Percentiles rank a stretch among this genome's conserved stretches.
phyloP scores from a whole-genome alignment of 2,113 vertebrate genomes.

The Cacatua alba region DNA sequence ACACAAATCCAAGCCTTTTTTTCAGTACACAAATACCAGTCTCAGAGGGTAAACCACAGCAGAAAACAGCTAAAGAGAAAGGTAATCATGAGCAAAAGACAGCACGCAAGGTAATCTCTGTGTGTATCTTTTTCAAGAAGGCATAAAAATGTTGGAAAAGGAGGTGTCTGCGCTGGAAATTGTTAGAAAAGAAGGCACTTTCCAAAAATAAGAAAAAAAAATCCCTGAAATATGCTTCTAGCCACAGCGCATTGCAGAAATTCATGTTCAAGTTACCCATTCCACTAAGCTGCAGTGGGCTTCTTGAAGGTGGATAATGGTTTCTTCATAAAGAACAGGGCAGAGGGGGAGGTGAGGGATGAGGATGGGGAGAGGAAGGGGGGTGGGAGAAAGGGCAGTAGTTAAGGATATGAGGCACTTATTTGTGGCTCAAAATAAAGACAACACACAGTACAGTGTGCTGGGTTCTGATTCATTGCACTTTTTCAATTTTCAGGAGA shows the following conservation, averaged over 20 bases:
- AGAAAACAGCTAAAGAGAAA: background rate
- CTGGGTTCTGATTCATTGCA: background rate
- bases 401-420: background rate
- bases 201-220: background rate
- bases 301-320: background rate
- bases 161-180: background rate
- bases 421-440: background rate
- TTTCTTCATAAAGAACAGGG: background rate
- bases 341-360: background rate
- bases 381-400: background rate
- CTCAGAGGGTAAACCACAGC: background rate
- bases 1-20: background rate
- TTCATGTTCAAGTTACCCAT: background rate
- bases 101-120: background rate
- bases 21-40: background rate
- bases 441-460: background rate
- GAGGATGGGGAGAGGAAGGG: background rate
- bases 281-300: background rate
- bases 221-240: background rate
- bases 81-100: background rate
- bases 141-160: background rate
- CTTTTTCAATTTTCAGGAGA: background rate
- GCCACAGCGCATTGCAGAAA: background rate
- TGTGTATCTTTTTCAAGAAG: background rate
- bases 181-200: background rate